These are phyloP conservation scores for Poeciliopsis presidionis DNA, from an alignment of 2,797 vertebrate species.

Conservation along the genomic window DNA sequence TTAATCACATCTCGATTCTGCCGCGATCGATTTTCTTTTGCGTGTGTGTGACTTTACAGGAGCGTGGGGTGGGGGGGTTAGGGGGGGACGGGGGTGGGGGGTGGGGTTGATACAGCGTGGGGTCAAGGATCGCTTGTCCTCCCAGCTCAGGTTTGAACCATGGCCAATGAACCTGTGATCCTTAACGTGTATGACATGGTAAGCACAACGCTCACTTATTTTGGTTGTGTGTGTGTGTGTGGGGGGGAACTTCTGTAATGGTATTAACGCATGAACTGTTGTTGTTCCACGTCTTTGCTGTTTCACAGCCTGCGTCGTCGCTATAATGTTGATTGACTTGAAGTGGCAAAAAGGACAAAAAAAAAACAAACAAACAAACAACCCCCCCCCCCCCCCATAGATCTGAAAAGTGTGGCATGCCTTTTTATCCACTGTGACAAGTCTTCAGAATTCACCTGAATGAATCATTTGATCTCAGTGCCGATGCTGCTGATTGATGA, in stretches of 20 bases:
- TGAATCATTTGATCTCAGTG: background rate
- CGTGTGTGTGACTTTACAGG: conserved; percentile 44
- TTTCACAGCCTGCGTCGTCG: background rate
- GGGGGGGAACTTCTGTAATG: background rate
- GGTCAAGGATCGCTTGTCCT: conserved; percentile 72
- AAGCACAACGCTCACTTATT: conserved; percentile 60
- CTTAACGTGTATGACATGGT: conserved; percentile 97
- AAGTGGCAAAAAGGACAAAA: background rate
- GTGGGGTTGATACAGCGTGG: conserved; percentile 49
- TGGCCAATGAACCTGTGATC: conserved; percentile 96
- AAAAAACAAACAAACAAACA: background rate
- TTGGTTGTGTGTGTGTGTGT: background rate
- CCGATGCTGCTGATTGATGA: background rate
- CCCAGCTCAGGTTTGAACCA: conserved; percentile 82
- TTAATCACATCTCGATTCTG: background rate
- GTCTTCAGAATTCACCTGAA: background rate
- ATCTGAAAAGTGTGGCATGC: background rate
- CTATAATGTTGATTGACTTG: background rate
- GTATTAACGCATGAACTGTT: background rate
- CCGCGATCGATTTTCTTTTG: background rate
- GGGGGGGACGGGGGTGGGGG: conserved; percentile 17
- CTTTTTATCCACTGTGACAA: background rate
- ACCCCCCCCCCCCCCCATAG: too few species aligned
- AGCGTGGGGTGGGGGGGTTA: conserved; percentile 49
- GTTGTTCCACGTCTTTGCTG: background rate